Percentiles rank a stretch among this genome's conserved stretches.
These are phyloP conservation scores for Mythimna lalbum DNA, from an alignment of 2,888 invertebrate species.

Conservation along the genomic window DNA sequence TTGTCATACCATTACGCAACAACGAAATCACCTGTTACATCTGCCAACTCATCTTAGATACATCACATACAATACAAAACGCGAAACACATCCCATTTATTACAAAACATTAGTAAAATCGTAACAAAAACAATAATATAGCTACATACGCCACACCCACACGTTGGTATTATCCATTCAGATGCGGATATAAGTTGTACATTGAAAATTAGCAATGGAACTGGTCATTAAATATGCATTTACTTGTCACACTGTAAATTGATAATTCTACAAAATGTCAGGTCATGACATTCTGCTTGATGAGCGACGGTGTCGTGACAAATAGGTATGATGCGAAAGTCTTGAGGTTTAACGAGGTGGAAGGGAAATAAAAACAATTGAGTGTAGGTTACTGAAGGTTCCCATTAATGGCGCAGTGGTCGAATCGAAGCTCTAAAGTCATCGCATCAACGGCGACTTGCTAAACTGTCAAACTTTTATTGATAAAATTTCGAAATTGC, in stretches of 20 bases:
- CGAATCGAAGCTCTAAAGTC: too few species aligned
- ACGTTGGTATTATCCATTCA: conserved; percentile 40
- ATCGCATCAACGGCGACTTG: too few species aligned
- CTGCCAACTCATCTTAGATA: conserved; percentile 4
- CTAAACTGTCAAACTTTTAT: too few species aligned
- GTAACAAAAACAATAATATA: conserved; percentile 34
- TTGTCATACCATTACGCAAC: conserved; percentile 6
- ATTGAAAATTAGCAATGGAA: conserved; percentile 61
- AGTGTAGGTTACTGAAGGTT: background rate
- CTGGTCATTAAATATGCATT: conserved; percentile 58
- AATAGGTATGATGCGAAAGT: conserved; percentile 11
- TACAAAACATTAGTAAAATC: conserved; percentile 3
- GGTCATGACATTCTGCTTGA: conserved; percentile 43
- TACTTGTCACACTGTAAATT: conserved; percentile 56
- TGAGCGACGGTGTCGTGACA: conserved; percentile 37
- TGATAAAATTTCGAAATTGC: too few species aligned
- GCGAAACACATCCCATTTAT: conserved; percentile 4
- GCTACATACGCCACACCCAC: background rate
- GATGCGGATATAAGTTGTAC: conserved; percentile 30
- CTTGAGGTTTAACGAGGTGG: conserved; percentile 1
- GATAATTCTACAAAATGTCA: conserved; percentile 57
- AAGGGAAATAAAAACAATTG: conserved; percentile 2
- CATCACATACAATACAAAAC: background rate
- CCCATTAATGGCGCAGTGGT: too few species aligned
- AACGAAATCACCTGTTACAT: background rate